phyloP scores from a whole-genome alignment of 2,888 invertebrate genomes.

The Acrobasis suavella region DNA sequence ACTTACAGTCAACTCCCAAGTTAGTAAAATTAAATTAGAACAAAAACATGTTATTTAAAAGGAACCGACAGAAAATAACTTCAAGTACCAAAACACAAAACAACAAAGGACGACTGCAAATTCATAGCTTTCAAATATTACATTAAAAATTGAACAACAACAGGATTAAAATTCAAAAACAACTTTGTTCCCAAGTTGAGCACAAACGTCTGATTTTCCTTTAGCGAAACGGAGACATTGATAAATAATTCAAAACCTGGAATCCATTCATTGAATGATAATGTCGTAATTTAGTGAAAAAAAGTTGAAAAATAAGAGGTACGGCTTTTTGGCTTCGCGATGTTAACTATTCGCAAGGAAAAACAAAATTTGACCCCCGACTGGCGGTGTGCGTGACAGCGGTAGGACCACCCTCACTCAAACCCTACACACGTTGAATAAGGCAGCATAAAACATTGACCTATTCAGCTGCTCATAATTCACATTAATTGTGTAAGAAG shows the following conservation, averaged over 20 bases:
- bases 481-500: no score
- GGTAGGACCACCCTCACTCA: neutral
- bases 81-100: no score
- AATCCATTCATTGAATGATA: slow-evolving; percentile 16
- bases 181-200: neutral
- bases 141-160: neutral
- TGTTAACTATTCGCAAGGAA: slow-evolving; percentile 8
- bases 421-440: no score
- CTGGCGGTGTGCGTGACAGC: neutral
- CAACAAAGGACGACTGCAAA: no score
- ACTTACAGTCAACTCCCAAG: no score
- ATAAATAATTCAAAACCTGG: slow-evolving; percentile 12
- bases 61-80: no score
- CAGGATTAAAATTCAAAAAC: neutral
- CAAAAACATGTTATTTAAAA: no score
- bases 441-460: no score
- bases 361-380: slow-evolving; percentile 2
- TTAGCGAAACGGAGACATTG: neutral
- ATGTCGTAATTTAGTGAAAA: slow-evolving; percentile 10
- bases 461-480: no score
- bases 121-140: neutral
- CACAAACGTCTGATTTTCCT: slow-evolving; percentile 1
- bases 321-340: neutral
- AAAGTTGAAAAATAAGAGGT: slow-evolving; percentile 11
- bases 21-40: no score